Conservation (phyloP, 1,140 invertebrate genomes). For the Brachionus plicatilis region DNA sequence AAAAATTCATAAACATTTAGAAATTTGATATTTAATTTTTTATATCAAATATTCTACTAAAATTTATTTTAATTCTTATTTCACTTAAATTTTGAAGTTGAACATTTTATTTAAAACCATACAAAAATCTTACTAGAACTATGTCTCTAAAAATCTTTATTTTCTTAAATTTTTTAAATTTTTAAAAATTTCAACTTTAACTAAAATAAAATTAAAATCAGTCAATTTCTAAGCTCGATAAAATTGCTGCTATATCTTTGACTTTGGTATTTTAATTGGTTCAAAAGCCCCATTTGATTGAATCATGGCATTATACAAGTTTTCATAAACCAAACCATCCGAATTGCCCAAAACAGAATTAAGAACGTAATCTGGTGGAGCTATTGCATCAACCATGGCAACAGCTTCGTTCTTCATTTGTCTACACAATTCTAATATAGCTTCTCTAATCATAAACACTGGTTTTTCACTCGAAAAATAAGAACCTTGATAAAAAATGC, state of each 20-base stretch:
- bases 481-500: slow-evolving; percentile 53
- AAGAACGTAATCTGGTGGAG: slow-evolving; percentile 64
- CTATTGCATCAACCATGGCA: slow-evolving; percentile 72
- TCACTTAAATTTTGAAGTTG: too few species aligned
- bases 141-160: too few species aligned
- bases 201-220: background rate
- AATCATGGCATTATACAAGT: slow-evolving; percentile 29
- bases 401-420: slow-evolving; percentile 69
- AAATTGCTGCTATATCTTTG: background rate
- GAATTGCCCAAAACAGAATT: slow-evolving; percentile 52
- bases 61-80: too few species aligned
- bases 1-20: too few species aligned
- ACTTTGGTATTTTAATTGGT: background rate
- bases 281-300: slow-evolving; percentile 38
- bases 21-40: too few species aligned
- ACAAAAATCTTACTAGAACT: too few species aligned
- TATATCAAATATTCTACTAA: too few species aligned
- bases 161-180: too few species aligned
- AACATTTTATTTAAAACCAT: too few species aligned
- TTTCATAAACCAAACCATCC: slow-evolving; percentile 49
- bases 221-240: too few species aligned
- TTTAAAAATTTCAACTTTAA: background rate
- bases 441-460: slow-evolving; percentile 48
- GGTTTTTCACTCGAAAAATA: slow-evolving; percentile 47
- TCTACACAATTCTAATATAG: slow-evolving; percentile 63